Evolutionary conservation across 2,888 invertebrate species (phyloP).

Genomic region (Caenorhabditis parvicauda): DNA sequence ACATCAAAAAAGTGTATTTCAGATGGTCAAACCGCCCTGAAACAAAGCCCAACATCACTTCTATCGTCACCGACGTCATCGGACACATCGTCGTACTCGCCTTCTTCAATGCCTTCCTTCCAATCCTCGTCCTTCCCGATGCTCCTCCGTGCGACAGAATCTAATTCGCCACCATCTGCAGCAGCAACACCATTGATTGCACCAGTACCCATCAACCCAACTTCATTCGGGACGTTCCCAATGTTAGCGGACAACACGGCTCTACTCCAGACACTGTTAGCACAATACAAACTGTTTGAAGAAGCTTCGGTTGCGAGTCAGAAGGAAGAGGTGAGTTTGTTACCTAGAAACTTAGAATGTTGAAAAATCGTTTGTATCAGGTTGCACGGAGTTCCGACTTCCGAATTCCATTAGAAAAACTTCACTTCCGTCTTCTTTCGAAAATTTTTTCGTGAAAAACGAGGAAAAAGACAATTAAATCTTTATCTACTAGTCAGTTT

Average conservation of each 20-base stretch:
- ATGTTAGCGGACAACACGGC: conserved; percentile 3
- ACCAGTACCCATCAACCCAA: conserved; percentile 26
- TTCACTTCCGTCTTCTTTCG: too few relatives aligned
- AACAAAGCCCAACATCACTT: conserved; percentile 25
- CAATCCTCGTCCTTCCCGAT: conserved; percentile 13
- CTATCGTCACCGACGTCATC: conserved; percentile 37
- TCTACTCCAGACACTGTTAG: conserved; percentile 20
- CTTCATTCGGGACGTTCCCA: conserved; percentile 5
- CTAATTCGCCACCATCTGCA: neutral
- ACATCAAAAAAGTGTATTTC: neutral
- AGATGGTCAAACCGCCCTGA: conserved; percentile 25
- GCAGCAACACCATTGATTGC: conserved; percentile 17
- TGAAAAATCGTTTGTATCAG: too few relatives aligned
- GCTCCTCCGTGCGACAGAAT: neutral
- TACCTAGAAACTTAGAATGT: too few relatives aligned
- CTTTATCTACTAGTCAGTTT: too few relatives aligned
- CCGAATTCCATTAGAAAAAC: too few relatives aligned
- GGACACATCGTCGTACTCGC: conserved; percentile 33
- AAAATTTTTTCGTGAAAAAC: too few relatives aligned
- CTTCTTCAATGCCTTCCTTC: conserved; percentile 13
- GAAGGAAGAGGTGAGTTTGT: too few relatives aligned
- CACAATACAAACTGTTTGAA: conserved; percentile 29
- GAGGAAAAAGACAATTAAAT: too few relatives aligned
- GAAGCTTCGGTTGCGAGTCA: too few relatives aligned
- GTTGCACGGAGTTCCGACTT: too few relatives aligned